Evolutionary conservation across 1,140 invertebrate genomes (phyloP).

Genomic region (Scaptodrosophila lebanonensis): DNA sequence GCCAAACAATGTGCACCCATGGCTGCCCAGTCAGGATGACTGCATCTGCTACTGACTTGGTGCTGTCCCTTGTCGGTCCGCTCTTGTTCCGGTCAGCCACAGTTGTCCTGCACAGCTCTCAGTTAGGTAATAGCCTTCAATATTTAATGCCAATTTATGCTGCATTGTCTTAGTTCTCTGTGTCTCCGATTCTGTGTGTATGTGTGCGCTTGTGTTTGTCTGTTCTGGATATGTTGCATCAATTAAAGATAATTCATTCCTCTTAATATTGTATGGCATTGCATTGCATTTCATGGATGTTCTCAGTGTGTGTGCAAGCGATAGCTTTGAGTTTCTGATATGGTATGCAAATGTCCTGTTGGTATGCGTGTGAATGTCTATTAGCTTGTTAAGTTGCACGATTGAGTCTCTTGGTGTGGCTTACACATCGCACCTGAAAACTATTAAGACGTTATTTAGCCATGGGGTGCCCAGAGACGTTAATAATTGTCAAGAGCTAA

Average conservation of each 20-base stretch:
- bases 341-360: conserved; percentile 22
- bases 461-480: too few relatives aligned
- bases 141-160: conserved; percentile 72
- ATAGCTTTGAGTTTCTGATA: conserved; percentile 37
- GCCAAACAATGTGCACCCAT: conserved; percentile 23
- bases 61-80: too few relatives aligned
- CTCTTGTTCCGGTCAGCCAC: too few relatives aligned
- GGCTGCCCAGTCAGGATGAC: conserved; percentile 19
- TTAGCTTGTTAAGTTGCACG: too few relatives aligned
- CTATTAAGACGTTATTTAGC: too few relatives aligned
- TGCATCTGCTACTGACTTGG: background rate
- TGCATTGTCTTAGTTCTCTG: conserved; percentile 37
- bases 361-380: background rate
- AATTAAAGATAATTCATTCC: conserved; percentile 74
- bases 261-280: conserved; percentile 62
- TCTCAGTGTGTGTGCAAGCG: conserved; percentile 14
- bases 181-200: conserved; percentile 5
- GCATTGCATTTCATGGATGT: too few relatives aligned
- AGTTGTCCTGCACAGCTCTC: conserved; percentile 39
- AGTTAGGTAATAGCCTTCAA: conserved; percentile 57
- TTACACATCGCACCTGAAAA: too few relatives aligned
- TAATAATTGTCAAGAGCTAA: too few relatives aligned
- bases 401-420: too few relatives aligned
- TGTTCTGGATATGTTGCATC: conserved; percentile 54
- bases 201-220: background rate